These are phyloP conservation scores for Gyrodactylus bullatarudis DNA, from an alignment of 1,140 invertebrate species.

Conservation along the genomic window DNA sequence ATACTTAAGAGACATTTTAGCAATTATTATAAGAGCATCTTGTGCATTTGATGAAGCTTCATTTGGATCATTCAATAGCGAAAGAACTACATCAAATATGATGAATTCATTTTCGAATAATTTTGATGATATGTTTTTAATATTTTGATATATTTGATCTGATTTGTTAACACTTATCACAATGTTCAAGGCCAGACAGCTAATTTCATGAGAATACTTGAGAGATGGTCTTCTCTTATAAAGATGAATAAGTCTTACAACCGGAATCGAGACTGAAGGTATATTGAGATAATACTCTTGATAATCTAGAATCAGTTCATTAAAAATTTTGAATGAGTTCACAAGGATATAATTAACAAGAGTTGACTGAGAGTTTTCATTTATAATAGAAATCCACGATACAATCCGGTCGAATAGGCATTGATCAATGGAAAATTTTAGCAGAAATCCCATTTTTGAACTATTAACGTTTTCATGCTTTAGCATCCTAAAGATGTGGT, in stretches of 20 bases:
- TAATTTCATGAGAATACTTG: background rate
- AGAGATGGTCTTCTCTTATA: background rate
- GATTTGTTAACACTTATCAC: background rate
- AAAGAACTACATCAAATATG: background rate
- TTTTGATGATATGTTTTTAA: background rate
- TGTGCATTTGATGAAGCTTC: background rate
- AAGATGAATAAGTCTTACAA: background rate
- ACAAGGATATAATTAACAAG: background rate
- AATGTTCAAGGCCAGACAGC: background rate
- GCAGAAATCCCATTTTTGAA: background rate
- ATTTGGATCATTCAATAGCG: background rate
- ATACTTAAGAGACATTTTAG: background rate
- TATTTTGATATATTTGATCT: background rate
- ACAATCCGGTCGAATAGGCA: background rate
- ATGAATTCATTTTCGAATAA: background rate
- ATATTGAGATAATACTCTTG: background rate
- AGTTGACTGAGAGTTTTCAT: background rate
- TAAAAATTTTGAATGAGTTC: background rate
- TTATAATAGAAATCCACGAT: no score
- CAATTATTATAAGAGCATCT: background rate
- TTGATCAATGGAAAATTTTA: background rate
- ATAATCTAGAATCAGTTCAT: background rate
- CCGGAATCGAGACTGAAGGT: background rate
- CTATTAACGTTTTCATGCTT: background rate
- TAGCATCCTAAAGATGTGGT: background rate